Percentiles rank a stretch among this genome's conserved stretches.
Conservation (phyloP, 2,113 vertebrate genomes). For the Pomatorhinus ruficollis region DNA sequence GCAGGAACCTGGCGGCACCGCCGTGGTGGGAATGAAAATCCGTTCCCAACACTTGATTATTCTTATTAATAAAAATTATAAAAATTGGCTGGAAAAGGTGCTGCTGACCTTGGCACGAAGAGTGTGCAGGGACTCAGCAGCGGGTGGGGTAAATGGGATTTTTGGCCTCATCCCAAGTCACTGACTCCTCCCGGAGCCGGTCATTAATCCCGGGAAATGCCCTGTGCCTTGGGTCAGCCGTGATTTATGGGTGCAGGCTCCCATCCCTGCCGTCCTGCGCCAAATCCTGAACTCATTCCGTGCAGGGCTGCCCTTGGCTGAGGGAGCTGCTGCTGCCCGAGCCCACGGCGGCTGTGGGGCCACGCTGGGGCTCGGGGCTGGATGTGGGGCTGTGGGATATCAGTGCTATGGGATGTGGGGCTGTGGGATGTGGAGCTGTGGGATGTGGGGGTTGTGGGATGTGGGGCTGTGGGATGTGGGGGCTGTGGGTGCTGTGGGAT, state of each 20-base stretch:
- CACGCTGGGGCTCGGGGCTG: not conserved
- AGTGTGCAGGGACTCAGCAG: not conserved
- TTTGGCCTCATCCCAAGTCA: conserved; percentile 39
- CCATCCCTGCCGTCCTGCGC: not conserved
- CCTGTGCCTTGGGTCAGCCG: not conserved
- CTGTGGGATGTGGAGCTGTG: not conserved
- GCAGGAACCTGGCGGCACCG: not conserved
- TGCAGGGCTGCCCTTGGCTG: not conserved
- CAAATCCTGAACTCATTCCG: not conserved
- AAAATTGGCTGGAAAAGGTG: not conserved
- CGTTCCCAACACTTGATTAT: not conserved
- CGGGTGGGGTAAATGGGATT: conserved; percentile 45
- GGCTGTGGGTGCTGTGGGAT: not conserved
- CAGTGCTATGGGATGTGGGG: too few relatives aligned
- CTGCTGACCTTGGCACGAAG: conserved; percentile 3
- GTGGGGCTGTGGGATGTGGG: too few relatives aligned
- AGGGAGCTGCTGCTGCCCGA: not conserved
- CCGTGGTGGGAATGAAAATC: not conserved
- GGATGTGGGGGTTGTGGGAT: not conserved
- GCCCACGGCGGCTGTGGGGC: too few relatives aligned
- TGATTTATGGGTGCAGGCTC: conserved; percentile 17
- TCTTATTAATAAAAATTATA: not conserved
- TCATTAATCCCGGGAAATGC: conserved; percentile 56
- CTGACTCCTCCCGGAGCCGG: not conserved
- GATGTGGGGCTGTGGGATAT: too few relatives aligned